A percentile compares a stretch with the other conserved stretches of the same genome.
phyloP scores from a whole-genome alignment of 1,140 invertebrate genomes.

The Platyura marginata region DNA sequence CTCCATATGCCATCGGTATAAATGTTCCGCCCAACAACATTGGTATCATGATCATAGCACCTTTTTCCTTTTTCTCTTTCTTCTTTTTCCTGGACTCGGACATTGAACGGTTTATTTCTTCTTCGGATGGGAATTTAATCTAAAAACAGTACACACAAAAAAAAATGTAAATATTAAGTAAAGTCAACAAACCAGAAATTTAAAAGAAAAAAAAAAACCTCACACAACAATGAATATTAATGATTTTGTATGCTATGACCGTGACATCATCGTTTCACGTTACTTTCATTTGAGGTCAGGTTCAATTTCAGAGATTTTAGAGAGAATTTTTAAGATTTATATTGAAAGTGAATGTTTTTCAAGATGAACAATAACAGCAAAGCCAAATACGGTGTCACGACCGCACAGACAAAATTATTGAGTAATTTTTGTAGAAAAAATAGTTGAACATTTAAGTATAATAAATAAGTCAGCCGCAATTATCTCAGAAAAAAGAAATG shows the following conservation, averaged over 20 bases:
- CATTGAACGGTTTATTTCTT: conserved; percentile 38
- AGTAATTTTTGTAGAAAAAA: too few relatives aligned
- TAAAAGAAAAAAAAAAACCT: background rate
- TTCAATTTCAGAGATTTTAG: background rate
- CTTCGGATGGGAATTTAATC: conserved; percentile 41
- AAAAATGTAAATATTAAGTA: background rate
- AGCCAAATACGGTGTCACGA: too few relatives aligned
- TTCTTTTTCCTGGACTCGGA: conserved; percentile 28
- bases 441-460: too few relatives aligned
- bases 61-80: conserved; percentile 45
- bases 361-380: too few relatives aligned
- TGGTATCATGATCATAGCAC: conserved; percentile 52
- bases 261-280: background rate
- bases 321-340: too few relatives aligned
- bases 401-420: too few relatives aligned
- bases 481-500: too few relatives aligned
- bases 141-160: conserved; percentile 10
- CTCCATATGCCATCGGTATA: conserved; percentile 58
- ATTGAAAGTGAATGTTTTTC: too few relatives aligned
- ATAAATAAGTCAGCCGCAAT: too few relatives aligned
- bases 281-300: background rate
- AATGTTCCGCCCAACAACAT: conserved; percentile 58
- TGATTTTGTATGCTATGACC: background rate
- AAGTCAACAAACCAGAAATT: too few relatives aligned
- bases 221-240: background rate